A percentile compares a stretch with the other conserved stretches of the same genome.
These are phyloP conservation scores for Orthosia cruda DNA, from an alignment of 2,888 invertebrate species.

Conservation along the genomic window DNA sequence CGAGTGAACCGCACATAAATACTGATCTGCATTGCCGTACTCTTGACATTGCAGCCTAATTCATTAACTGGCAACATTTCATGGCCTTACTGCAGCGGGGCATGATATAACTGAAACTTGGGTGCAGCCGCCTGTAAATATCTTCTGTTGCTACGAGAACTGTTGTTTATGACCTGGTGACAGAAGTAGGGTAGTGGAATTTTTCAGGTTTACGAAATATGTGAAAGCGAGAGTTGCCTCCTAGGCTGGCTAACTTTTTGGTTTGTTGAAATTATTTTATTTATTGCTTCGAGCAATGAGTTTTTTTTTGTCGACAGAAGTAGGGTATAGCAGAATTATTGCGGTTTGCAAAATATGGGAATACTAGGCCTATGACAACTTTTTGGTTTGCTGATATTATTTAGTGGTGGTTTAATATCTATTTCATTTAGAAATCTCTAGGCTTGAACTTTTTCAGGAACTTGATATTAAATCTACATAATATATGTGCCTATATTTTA, in stretches of 20 bases:
- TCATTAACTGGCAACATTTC: constrained; percentile 29
- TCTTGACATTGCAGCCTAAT: constrained; percentile 59
- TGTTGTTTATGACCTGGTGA: not conserved
- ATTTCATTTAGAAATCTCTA: not conserved
- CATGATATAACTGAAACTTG: constrained; percentile 19
- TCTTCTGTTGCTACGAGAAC: not conserved
- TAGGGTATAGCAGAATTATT: too few species aligned
- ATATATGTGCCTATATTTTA: too few species aligned
- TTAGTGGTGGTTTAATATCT: not conserved
- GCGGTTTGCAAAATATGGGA: too few species aligned
- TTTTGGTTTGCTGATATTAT: too few species aligned
- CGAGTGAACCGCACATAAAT: constrained; percentile 24
- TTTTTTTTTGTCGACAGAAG: too few species aligned
- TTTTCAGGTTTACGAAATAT: not conserved
- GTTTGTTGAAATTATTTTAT: too few species aligned
- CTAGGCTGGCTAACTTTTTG: not conserved
- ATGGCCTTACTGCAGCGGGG: constrained; percentile 25
- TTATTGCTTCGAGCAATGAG: too few species aligned
- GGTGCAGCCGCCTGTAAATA: not conserved
- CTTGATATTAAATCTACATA: too few species aligned
- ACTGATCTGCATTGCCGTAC: constrained; percentile 57
- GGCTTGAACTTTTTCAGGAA: too few species aligned
- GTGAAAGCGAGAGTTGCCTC: not conserved
- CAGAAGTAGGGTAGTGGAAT: not conserved
- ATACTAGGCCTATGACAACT: too few species aligned